Percentiles rank a stretch among this genome's conserved stretches.
These are phyloP conservation scores for Clanis bilineata DNA, from an alignment of 2,888 invertebrate species.

Conservation along the genomic window DNA sequence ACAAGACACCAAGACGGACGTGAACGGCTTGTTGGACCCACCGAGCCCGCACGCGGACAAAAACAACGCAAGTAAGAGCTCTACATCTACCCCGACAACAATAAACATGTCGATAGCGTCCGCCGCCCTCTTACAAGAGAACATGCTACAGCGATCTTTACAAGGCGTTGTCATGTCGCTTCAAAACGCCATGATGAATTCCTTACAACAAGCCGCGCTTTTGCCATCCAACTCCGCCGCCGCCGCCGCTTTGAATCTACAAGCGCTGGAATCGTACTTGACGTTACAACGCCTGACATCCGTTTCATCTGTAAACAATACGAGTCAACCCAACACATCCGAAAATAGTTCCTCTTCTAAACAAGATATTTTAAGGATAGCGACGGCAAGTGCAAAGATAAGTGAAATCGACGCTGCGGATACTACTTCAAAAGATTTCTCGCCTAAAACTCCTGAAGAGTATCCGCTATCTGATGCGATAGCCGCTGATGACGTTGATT, in stretches of 20 bases:
- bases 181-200: constrained; percentile 92
- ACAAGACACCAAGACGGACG: constrained; percentile 73
- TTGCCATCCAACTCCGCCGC: constrained; percentile 92
- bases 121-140: constrained; percentile 84
- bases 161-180: constrained; percentile 91
- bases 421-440: constrained; percentile 62
- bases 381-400: constrained; percentile 80
- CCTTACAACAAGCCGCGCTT: constrained; percentile 91
- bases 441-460: constrained; percentile 75
- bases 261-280: constrained; percentile 93
- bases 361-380: constrained; percentile 86
- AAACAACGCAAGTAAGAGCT: constrained; percentile 70
- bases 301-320: constrained; percentile 80
- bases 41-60: constrained; percentile 65
- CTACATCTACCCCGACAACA: constrained; percentile 64
- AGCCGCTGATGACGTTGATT: constrained; percentile 84
- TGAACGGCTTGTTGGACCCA: constrained; percentile 67
- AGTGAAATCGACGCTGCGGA: constrained; percentile 70
- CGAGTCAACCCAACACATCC: constrained; percentile 55
- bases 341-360: constrained; percentile 75
- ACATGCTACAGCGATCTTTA: constrained; percentile 87
- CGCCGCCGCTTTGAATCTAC: constrained; percentile 91
- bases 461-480: constrained; percentile 77
- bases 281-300: constrained; percentile 90
- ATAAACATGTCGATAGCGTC: constrained; percentile 80